Conservation (phyloP, 2,113 vertebrate species). For the Gymnorhina tibicen region DNA sequence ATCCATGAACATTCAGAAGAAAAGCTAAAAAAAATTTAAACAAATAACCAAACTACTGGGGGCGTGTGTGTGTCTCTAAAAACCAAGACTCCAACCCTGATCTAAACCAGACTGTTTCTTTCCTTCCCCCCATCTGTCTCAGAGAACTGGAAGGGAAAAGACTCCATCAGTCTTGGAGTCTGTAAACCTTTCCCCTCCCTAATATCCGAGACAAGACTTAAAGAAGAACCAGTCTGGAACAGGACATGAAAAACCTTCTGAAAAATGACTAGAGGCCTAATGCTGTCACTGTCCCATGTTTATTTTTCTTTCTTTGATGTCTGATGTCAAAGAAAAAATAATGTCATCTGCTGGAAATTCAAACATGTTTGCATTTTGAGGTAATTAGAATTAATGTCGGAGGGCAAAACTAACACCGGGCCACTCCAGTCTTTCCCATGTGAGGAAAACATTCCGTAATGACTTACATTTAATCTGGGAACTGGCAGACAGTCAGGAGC, state of each 20-base stretch:
- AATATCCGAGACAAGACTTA: conserved; percentile 68
- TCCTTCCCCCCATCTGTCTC: not conserved
- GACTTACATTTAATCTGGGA: conserved; percentile 75
- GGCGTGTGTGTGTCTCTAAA: not conserved
- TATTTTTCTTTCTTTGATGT: conserved; percentile 80
- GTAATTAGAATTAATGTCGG: conserved; percentile 81
- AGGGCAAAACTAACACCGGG: conserved; percentile 70
- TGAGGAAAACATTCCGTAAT: conserved; percentile 74
- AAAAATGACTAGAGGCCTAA: conserved; percentile 76
- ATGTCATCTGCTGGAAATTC: conserved; percentile 75
- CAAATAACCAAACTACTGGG: conserved; percentile 46
- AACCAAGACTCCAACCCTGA: conserved; percentile 63
- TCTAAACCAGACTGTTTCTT: conserved; percentile 73
- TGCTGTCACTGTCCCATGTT: conserved; percentile 72
- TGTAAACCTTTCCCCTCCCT: conserved; percentile 66
- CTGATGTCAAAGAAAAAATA: conserved; percentile 77
- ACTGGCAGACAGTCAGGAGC: conserved; percentile 64
- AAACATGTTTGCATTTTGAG: conserved; percentile 77
- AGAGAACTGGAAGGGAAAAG: conserved; percentile 71
- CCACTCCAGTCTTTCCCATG: conserved; percentile 67
- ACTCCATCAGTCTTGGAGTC: conserved; percentile 60
- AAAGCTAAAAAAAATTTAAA: conserved; percentile 49
- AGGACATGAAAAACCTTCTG: conserved; percentile 73
- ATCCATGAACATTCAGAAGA: conserved; percentile 42
- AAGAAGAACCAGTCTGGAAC: conserved; percentile 69